Evolutionary conservation across 2,113 vertebrate species (phyloP), one percentile per base, ranked within the genome.

Genomic region (Lynx canadensis): DNA sequence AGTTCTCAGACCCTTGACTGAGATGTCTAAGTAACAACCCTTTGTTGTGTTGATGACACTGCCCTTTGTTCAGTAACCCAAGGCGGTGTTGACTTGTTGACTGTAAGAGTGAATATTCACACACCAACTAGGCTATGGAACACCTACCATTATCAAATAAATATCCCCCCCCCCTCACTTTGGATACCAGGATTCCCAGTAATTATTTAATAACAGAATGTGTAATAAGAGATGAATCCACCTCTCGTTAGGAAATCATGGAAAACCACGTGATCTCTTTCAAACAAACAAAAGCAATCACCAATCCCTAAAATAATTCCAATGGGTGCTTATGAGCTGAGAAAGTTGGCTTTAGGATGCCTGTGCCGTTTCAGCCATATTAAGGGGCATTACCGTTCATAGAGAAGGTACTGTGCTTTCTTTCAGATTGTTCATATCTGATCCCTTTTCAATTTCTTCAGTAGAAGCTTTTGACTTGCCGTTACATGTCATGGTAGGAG

Each of bases 331-430:
- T 4, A 7, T 86, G 69, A 45, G 0, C 18, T n/a, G 11, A 87
- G 25, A 33, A 90, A 19, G 27, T 27, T 33, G 31, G 60, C 52
- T 50, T 36, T 21, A 65, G 4, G 60, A 65, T 73, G 19, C 4
- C 36, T 12, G 16, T 60, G 66, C 12, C 33, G 16, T 74, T 33
- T 45, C 23, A 71, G 36, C 19, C 76, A 36, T 21, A 3, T 27
- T 79, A 7, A 0, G 5, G 16, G 13, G n/a, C 45, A 38, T 33
- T n/a, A 13, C 14, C 23, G 4, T 31, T 69, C 29, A 0, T 8
- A 18, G 29, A 66, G 41, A 38, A 73, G 68, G 45, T 29, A 10
- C 19, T 38, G 29, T 81, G 33, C 15, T 73, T 45, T 33, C 18
- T 15, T 27, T n/a, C 27, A 52, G 74, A 45, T 8, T 45, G 14